These are phyloP conservation scores for Columba livia DNA, from an alignment of 2,113 vertebrate genomes.

Conservation along the genomic window DNA sequence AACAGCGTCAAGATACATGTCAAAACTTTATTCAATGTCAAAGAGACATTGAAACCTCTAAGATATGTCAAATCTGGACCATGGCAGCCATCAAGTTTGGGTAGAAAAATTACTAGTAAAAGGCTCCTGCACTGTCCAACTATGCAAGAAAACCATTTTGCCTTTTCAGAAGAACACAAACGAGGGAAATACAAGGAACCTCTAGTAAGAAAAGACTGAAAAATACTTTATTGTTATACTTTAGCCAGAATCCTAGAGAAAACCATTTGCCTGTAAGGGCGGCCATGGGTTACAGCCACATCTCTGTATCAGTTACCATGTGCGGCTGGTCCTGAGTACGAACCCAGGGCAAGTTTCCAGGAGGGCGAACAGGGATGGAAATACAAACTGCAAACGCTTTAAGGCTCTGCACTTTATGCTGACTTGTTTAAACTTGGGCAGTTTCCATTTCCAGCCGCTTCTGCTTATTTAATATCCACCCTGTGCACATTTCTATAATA, in stretches of 20 bases:
- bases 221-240: not conserved
- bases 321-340: not conserved
- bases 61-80: not conserved
- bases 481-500: not conserved
- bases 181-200: not conserved
- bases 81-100: fast-evolving
- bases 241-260: not conserved
- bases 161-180: not conserved
- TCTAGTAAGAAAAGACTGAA: not conserved
- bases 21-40: not conserved
- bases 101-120: not conserved
- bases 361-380: not conserved
- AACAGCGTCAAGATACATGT: not conserved
- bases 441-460: not conserved
- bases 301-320: not conserved
- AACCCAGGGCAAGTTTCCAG: not conserved
- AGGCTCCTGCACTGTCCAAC: not conserved
- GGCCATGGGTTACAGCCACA: not conserved
- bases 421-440: not conserved
- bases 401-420: not conserved
- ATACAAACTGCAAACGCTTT: not conserved
- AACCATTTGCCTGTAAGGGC: not conserved
- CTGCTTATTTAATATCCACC: not conserved
- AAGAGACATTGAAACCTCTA: not conserved
- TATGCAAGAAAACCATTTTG: not conserved